A percentile compares a stretch with the other conserved stretches of the same genome.
Conservation (phyloP, 2,797 vertebrate genomes). For the Arnoldichthys spilopterus region DNA sequence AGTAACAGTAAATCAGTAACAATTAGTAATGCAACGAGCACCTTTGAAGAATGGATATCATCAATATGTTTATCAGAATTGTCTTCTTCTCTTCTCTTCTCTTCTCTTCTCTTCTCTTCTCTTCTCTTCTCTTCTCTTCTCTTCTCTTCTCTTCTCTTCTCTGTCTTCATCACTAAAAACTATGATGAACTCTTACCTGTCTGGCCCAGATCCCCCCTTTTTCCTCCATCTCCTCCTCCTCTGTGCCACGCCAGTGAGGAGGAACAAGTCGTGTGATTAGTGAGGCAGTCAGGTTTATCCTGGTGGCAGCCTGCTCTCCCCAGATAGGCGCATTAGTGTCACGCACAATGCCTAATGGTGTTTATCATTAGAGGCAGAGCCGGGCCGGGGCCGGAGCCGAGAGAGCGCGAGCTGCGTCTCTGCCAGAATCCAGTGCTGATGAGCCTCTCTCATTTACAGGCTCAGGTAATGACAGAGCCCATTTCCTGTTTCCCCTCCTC, state of each 20-base stretch:
- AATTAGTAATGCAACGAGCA: too few relatives aligned
- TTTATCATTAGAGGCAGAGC: slow-evolving; percentile 88
- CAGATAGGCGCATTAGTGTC: slow-evolving; percentile 84
- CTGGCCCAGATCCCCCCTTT: slow-evolving; percentile 10
- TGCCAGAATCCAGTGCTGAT: slow-evolving; percentile 75
- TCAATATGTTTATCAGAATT: too few relatives aligned
- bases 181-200: slow-evolving; percentile 49
- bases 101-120: not conserved
- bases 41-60: too few relatives aligned
- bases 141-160: not conserved
- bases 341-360: slow-evolving; percentile 83
- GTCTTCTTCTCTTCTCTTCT: not conserved
- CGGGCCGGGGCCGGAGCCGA: slow-evolving; percentile 73
- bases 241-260: slow-evolving; percentile 42
- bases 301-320: slow-evolving; percentile 81
- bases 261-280: slow-evolving; percentile 83
- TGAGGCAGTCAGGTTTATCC: slow-evolving; percentile 81
- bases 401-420: slow-evolving; percentile 70
- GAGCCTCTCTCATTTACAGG: slow-evolving; percentile 83
- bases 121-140: not conserved
- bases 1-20: too few relatives aligned
- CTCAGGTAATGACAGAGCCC: slow-evolving; percentile 71
- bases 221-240: slow-evolving; percentile 21
- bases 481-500: slow-evolving; percentile 73
- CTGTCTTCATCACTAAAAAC: not conserved